These are phyloP conservation scores for Sitodiplosis mosellana DNA, from an alignment of 1,140 invertebrate genomes.

Conservation along the genomic window DNA sequence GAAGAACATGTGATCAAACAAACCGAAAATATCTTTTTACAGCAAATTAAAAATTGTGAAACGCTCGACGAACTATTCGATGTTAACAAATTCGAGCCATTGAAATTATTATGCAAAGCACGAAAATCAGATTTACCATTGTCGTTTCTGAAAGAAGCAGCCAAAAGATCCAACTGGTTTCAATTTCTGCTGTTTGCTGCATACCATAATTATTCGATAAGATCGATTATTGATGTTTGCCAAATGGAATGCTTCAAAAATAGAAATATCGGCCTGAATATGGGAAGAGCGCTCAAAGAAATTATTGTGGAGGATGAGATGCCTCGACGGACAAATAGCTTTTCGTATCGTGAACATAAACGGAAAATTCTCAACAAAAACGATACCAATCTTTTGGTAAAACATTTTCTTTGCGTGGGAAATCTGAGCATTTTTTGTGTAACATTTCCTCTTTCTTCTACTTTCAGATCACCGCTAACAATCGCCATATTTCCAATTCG, in stretches of 20 bases:
- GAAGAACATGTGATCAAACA: too few relatives aligned
- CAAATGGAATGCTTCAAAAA: background rate
- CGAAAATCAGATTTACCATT: background rate
- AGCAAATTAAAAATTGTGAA: background rate
- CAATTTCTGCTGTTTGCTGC: background rate
- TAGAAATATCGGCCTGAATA: background rate
- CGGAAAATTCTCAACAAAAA: background rate
- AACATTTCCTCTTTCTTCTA: too few relatives aligned
- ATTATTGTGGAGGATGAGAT: background rate
- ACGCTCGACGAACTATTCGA: background rate
- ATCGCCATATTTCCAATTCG: background rate
- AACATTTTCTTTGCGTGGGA: too few relatives aligned
- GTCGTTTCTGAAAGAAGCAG: background rate
- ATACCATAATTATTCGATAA: background rate
- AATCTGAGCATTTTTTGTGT: too few relatives aligned
- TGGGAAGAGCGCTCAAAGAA: background rate
- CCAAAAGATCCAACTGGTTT: background rate
- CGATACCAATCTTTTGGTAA: too few relatives aligned
- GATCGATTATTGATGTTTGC: background rate
- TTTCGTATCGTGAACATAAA: background rate
- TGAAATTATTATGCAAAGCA: background rate
- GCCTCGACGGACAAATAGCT: background rate
- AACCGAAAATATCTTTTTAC: too few relatives aligned
- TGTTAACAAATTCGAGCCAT: background rate
- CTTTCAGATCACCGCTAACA: too few relatives aligned